Base-by-base conservation (phyloP, 2,888 invertebrate genomes). In the Coenonympha arcania region DNA sequence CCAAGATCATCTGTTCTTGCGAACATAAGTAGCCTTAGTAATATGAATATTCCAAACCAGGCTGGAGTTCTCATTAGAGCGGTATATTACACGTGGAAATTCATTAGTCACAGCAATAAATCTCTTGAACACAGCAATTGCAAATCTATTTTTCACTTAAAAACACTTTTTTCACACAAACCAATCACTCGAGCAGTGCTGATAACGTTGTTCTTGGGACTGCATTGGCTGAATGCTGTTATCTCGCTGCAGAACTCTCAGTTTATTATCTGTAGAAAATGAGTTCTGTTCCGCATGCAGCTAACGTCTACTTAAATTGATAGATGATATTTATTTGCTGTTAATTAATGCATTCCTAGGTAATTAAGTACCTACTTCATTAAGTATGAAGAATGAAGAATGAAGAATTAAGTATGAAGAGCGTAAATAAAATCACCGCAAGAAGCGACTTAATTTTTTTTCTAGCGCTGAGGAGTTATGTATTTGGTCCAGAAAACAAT, bases 401-500 rank as follows among this genome's bases (percentile, higher is more conserved):
- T n/a, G n/a, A n/a, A n/a, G n/a, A n/a, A n/a, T n/a, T n/a, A n/a
- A n/a, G n/a, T n/a, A n/a, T n/a, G n/a, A n/a, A n/a, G n/a, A n/a
- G n/a, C n/a, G n/a, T n/a, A n/a, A n/a, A n/a, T n/a, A n/a, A n/a
- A n/a, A n/a, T n/a, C n/a, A n/a, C n/a, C n/a, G n/a, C n/a, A n/a
- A n/a, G n/a, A n/a, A n/a, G n/a, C n/a, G n/a, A n/a, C n/a, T n/a
- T n/a, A n/a, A 1, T 8, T 6, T 31, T 31, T 5, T 6, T 8
- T 16, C 15, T 33, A 33, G 31, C 16, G 22, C 9, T 9, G 15
- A 4, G 43, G 51, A 13, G 6, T 26, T 37, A 9, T 43, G 24
- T 51, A 56, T 19, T 20, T 47, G 36, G 18, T 45, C 56, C 50
- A 60, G 55, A 71, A 69, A 40, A 59, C 51, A 4, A 61, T 55